Conservation (phyloP, 2,113 vertebrate genomes). For the Sitta europaea region DNA sequence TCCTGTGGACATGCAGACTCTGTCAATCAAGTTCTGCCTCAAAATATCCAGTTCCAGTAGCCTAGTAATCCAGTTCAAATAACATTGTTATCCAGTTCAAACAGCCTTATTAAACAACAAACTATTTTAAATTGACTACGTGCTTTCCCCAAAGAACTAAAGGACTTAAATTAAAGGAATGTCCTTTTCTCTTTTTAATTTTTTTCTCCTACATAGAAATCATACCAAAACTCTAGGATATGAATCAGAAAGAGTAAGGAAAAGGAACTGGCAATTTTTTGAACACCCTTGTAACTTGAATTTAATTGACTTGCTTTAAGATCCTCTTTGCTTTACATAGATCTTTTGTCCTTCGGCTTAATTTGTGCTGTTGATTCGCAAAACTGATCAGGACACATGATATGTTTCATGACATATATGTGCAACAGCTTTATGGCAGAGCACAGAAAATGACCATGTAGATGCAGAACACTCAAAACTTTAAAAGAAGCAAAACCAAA, state of each 20-base stretch:
- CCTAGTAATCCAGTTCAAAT: background rate
- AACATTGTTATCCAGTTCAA: background rate
- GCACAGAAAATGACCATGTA: background rate
- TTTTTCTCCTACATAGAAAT: background rate
- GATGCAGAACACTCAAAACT: background rate
- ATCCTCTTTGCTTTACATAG: background rate
- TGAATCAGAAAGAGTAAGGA: background rate
- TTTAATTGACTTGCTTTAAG: background rate
- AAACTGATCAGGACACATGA: background rate
- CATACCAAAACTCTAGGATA: background rate
- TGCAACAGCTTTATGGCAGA: background rate
- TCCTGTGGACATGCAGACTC: background rate
- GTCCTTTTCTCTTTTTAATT: background rate
- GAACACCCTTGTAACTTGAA: background rate
- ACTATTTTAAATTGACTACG: background rate
- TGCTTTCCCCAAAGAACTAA: accelerated
- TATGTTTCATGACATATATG: background rate
- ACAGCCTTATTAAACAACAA: background rate
- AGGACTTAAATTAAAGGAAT: background rate
- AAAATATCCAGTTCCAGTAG: background rate
- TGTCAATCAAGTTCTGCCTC: background rate
- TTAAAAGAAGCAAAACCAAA: background rate
- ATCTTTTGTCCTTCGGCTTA: background rate
- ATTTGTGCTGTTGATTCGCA: background rate
- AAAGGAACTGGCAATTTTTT: background rate